Percentiles rank a stretch among this genome's conserved stretches.
phyloP scores from a whole-genome alignment of 2,888 invertebrate genomes.

The Carabus problematicus region DNA sequence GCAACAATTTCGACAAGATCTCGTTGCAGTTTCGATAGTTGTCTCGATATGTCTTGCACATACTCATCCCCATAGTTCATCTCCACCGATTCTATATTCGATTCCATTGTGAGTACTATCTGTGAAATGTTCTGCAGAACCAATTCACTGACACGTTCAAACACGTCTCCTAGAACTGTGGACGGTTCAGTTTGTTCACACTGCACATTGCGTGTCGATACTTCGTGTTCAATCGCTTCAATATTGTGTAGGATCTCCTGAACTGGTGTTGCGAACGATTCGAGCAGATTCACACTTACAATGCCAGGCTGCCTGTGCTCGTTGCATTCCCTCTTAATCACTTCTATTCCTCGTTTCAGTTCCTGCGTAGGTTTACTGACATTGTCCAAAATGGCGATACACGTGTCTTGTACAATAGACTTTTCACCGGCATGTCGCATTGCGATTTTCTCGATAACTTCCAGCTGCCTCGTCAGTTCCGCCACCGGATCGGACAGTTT shows the following conservation, averaged over 20 bases:
- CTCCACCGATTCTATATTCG: slow-evolving; percentile 55
- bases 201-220: slow-evolving; percentile 46
- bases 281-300: slow-evolving; percentile 50
- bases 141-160: slow-evolving; percentile 56
- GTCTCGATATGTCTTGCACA: slow-evolving; percentile 54
- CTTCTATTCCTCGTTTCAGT: slow-evolving; percentile 66
- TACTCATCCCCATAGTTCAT: slow-evolving; percentile 51
- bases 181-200: slow-evolving; percentile 48
- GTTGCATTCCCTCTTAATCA: slow-evolving; percentile 54
- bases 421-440: slow-evolving; percentile 53
- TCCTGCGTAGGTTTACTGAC: slow-evolving; percentile 71
- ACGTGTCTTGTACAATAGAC: slow-evolving; percentile 54
- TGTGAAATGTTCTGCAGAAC: slow-evolving; percentile 55
- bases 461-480: slow-evolving; percentile 52
- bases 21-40: slow-evolving; percentile 55
- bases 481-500: slow-evolving; percentile 53
- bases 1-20: slow-evolving; percentile 53
- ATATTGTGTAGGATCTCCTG: slow-evolving; percentile 55
- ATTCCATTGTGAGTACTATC: slow-evolving; percentile 55
- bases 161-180: slow-evolving; percentile 56
- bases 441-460: slow-evolving; percentile 53
- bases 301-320: slow-evolving; percentile 50
- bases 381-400: slow-evolving; percentile 68
- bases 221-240: slow-evolving; percentile 51
- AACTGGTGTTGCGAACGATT: slow-evolving; percentile 52